Percentiles rank a stretch among this genome's conserved stretches.
Evolutionary conservation across 2,797 vertebrate genomes (phyloP).

Genomic region (Schizopygopsis malacanthus): DNA sequence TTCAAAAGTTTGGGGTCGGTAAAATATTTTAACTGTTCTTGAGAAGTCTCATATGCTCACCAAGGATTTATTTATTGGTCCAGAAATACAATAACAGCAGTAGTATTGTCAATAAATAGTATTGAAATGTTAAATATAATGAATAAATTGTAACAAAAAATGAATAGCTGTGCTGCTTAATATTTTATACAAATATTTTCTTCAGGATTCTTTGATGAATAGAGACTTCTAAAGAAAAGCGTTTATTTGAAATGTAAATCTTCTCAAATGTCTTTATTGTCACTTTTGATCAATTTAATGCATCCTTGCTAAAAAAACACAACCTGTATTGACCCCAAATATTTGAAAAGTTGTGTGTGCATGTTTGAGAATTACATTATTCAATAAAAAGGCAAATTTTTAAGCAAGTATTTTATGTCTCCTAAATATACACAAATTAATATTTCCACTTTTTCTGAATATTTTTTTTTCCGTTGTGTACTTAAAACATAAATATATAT

Average conservation of each 20-base stretch:
- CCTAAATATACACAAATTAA: background rate
- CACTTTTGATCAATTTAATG: no score
- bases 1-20: background rate
- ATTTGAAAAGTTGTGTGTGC: no score
- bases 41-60: background rate
- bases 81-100: background rate
- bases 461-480: background rate
- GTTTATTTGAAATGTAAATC: no score
- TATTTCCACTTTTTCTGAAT: background rate
- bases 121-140: no score
- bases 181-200: no score
- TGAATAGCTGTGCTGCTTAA: background rate
- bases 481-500: background rate
- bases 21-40: background rate
- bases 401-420: background rate
- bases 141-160: background rate
- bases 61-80: background rate
- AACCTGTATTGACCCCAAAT: no score
- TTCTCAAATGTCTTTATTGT: no score
- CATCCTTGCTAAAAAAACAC: no score
- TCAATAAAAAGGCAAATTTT: background rate
- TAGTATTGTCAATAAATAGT: background rate
- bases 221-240: no score
- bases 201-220: no score
- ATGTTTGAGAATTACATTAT: background rate